phyloP scores from a whole-genome alignment of 2,888 invertebrate genomes.

The Hypsopygia costalis region DNA sequence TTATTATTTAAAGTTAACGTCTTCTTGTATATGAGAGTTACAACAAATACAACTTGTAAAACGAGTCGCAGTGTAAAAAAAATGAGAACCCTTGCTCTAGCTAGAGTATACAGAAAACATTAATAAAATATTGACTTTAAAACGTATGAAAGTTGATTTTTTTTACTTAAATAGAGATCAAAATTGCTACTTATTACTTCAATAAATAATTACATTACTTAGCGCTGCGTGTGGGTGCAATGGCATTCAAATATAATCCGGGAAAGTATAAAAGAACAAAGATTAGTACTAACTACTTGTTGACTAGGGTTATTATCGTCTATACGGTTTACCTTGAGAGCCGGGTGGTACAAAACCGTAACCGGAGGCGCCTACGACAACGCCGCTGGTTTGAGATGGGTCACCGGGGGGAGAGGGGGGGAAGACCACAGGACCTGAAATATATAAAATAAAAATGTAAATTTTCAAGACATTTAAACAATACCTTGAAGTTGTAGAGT shows the following conservation, averaged over 20 bases:
- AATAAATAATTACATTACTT: neutral
- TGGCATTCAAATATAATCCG: slow-evolving; percentile 5
- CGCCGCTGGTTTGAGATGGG: slow-evolving; percentile 88
- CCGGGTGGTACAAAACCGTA: slow-evolving; percentile 92
- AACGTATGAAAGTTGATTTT: too few relatives aligned
- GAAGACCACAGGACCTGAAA: slow-evolving; percentile 90
- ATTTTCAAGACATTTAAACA: too few relatives aligned
- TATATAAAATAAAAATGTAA: slow-evolving; percentile 2
- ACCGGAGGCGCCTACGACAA: slow-evolving; percentile 90
- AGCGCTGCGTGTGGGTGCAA: neutral
- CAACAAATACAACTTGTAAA: too few relatives aligned
- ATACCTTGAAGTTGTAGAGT: too few relatives aligned
- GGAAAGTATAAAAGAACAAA: slow-evolving; percentile 36
- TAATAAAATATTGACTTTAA: too few relatives aligned
- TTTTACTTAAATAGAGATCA: neutral
- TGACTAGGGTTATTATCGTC: slow-evolving; percentile 60
- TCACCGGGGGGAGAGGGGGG: slow-evolving; percentile 85
- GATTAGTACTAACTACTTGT: slow-evolving; percentile 60
- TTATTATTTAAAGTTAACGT: too few relatives aligned
- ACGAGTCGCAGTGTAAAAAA: too few relatives aligned
- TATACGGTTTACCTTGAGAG: slow-evolving; percentile 81
- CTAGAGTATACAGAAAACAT: too few relatives aligned
- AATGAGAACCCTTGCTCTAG: too few relatives aligned
- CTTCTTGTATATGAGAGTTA: too few relatives aligned
- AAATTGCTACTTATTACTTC: neutral